Base-by-base conservation (phyloP, 92 coral and sea anemone species). In the Blastomussa wellsi region DNA sequence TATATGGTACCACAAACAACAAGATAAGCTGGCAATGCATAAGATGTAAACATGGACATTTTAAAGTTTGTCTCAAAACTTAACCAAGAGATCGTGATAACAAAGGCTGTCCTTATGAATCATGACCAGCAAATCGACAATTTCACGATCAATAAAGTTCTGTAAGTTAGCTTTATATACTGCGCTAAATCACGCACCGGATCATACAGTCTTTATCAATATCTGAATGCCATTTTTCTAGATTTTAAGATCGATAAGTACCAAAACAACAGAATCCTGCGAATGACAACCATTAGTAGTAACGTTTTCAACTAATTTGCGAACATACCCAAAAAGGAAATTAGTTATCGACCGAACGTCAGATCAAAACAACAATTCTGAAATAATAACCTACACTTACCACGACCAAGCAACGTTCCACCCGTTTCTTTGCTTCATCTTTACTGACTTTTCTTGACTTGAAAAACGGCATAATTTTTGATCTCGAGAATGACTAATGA, bases 331-430 rank as follows among this genome's bases (percentile, higher is more conserved):
- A 55, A 55, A 77, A 5, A 55, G 42, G 81, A 55, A 35, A 77
- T 33, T 52, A 38, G 75, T 36, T 62, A 28, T 33, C 29, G 19
- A 31, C 13, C 13, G 17, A 12, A 26, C 78, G 17, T 37, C 57
- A 33, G 4, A 77, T 36, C 68, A 77, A 77, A 77, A 51, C 66
- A 53, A 77, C 80, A 12, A 17, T n/a, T 39, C 55, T 38, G 35
- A 9, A n/a, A 28, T 24, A 59, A 55, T 44, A 55, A 60, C 78
- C 36, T 41, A 20, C 16, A 90, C 99, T 52, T 75, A 97, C 99
- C 79, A 97, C 79, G 76, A 97, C 98, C 49, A 97, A 81, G 68
- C 93, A 87, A 42, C 93, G 87, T 38, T 97, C 98, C 5, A 97
- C 83, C 29, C 95, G 89, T 86, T 89, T 91, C 78, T 89, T 94